Base-by-base conservation (phyloP, 2,888 invertebrate genomes). In the Erynnis tages region DNA sequence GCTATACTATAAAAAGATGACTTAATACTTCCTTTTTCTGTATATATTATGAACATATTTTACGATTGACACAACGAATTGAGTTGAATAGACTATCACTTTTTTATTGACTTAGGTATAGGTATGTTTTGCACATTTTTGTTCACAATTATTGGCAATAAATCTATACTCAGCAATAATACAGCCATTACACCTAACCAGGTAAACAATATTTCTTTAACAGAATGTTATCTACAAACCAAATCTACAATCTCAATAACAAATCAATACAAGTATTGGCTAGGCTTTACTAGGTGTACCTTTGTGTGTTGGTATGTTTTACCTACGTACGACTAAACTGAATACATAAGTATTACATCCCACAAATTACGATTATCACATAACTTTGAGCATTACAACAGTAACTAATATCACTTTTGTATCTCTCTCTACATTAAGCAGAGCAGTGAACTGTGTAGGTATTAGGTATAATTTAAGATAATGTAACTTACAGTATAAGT, bases 351-450 rank as follows among this genome's bases (percentile, higher is more conserved):
- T n/a, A n/a, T 47, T 13, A 7, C 43, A 5, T 13, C 21, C 34
- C 49, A 50, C 34, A 50, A 43, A 50, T 50, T 50, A 50, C n/a
- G 25, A 50, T 50, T 50, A 50, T 43, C 27, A 19, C 49, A 50
- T 4, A 50, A 50, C 49, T 50, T 50, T 11, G 17, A 34, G 27
- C 41, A 35, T 23, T 27, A 41, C 23, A 8, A n/a, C n/a, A n/a
- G n/a, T n/a, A n/a, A 19, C 19, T 14, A 35, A 23, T 41, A 41
- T 16, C 34, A 43, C 8, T 35, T 50, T 41, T 30, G 32, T 49
- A n/a, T 29, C 40, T 30, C 40, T 29, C 40, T 30, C 40, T 13
- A 40, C 40, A 32, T 41, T 41, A 23, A 32, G 30, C 30, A 23
- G 14, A 11, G 38, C 14, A 23, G 5, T 48, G 16, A 30, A 30